These are phyloP conservation scores for Syngnathus rostellatus DNA, from an alignment of 2,797 vertebrate species.

Conservation along the genomic window DNA sequence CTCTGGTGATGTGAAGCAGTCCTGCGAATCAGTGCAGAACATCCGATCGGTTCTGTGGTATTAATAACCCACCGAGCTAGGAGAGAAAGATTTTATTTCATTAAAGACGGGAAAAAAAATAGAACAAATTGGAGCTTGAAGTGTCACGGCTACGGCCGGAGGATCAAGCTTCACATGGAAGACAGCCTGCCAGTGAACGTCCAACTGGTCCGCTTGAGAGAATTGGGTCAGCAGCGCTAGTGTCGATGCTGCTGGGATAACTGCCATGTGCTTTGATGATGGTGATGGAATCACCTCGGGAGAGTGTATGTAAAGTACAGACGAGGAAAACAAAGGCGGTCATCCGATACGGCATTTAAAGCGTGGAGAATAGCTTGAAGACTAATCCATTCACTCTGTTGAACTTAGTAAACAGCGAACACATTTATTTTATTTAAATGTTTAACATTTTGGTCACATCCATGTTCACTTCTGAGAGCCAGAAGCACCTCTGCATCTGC, in stretches of 20 bases:
- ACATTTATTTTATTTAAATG: too few species aligned
- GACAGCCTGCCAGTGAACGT: constrained; percentile 49
- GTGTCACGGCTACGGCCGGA: constrained; percentile 48
- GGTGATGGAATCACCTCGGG: neutral
- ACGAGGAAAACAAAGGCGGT: neutral
- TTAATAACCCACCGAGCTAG: constrained; percentile 59
- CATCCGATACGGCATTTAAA: neutral
- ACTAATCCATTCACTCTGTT: too few species aligned
- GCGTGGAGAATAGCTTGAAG: too few species aligned
- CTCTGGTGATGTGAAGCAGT: constrained; percentile 50
- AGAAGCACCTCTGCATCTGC: constrained; percentile 12
- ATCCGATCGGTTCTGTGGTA: constrained; percentile 58
- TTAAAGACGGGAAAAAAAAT: neutral
- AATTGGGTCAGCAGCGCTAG: constrained; percentile 56
- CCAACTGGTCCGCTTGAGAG: constrained; percentile 55
- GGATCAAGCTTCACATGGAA: constrained; percentile 49
- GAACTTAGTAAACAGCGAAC: too few species aligned
- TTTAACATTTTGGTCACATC: too few species aligned
- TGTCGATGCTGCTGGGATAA: neutral
- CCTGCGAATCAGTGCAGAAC: constrained; percentile 59
- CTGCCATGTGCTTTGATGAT: neutral
- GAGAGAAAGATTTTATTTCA: constrained; percentile 48
- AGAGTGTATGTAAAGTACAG: neutral
- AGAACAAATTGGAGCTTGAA: constrained; percentile 39
- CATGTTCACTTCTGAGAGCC: neutral